Conservation (phyloP, 2,113 vertebrate species). For the rabbit (Oryctolagus cuniculus) region mOryCun1.1 NC_091450.1:30452501-30453000, state of each 20-base stretch:
- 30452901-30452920: not conserved
- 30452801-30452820: not conserved
- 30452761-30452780: not conserved
- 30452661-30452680: not conserved
- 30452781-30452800: accelerated
- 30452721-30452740: not conserved
- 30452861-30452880: not conserved
- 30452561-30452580: not conserved
- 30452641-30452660: not conserved
- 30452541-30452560: conserved; percentile 1
- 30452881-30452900: not conserved
- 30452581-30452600: not conserved
- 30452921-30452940: not conserved
- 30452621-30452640: not conserved
- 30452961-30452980: not conserved
- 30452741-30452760: not conserved
- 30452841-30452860: not conserved
- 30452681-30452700: not conserved
- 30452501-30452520: not conserved
- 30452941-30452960: not conserved
- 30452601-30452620: not conserved
- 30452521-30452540: not conserved
- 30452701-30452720: not conserved
- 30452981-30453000: conserved; percentile 16
- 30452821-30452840: not conserved